Base-by-base conservation (phyloP, 1,140 invertebrate species). In the Mycetomoellerius zeteki region DNA sequence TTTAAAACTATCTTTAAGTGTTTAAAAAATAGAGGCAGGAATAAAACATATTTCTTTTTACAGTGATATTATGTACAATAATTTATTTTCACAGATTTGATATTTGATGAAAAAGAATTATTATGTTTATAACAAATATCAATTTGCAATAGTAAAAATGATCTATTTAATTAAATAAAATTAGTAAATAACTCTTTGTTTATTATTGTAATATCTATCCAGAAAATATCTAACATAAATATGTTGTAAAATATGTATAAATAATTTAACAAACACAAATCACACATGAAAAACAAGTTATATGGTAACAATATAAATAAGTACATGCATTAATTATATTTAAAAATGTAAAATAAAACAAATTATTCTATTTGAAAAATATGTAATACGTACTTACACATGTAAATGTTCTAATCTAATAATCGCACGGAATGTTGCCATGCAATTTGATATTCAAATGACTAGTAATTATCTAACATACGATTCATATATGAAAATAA, bases 371-470 rank as follows among this genome's bases (percentile, higher is more conserved):
- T 76, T 62, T 85, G 24, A 27, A 43, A 0, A 60, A 8, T 52
- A 52, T 1, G 4, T 47, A 80, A 12, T n/a, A 80, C 3, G 8
- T 33, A 69, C 3, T 8, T 24, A 24, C n/a, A 5, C 33, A 19
- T 1, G 21, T 27, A 54, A 16, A 69, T 54, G 12, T 50, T 37
- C 10, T 21, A 1, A 80, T 16, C 5, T 19, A 52, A 24, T 19
- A 33, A 33, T 80, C 21, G 2, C 3, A 16, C 16, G 6, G n/a
- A 67, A 56, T 54, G 33, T n/a, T 52, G 8, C 47, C 8, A 43
- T 52, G 2, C 47, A 8, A 43, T 43, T 43, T 77, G 33, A 27
- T 62, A 77, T 77, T 60, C 16, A 62, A 77, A 47, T 77, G 2
- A 62, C 7, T 24, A 58, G 10, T 37, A 58, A 56, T 33, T 30